These are phyloP conservation scores for Furcifer pardalis DNA, from an alignment of 2,797 vertebrate genomes.

Conservation along the genomic window DNA sequence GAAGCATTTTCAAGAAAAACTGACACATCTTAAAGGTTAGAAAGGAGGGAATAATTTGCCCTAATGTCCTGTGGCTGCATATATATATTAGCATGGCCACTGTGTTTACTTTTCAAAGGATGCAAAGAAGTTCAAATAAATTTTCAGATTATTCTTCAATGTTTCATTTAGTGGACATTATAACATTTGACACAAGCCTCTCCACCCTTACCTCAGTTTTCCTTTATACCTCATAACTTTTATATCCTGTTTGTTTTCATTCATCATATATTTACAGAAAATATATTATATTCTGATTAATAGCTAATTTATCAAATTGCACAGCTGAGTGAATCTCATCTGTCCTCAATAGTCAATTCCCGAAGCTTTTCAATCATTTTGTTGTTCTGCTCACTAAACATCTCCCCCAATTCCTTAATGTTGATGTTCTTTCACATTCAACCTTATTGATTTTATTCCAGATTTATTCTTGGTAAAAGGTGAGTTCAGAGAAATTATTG, in stretches of 20 bases:
- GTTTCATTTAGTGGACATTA: background rate
- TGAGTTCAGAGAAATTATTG: background rate
- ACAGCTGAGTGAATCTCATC: conserved; percentile 53
- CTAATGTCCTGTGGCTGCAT: background rate
- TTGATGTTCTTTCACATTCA: background rate
- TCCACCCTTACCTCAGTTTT: background rate
- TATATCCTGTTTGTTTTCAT: conserved; percentile 27
- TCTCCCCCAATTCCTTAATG: background rate
- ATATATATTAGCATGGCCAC: background rate
- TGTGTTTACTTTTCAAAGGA: background rate
- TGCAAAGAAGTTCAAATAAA: background rate
- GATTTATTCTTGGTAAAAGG: conserved; percentile 4
- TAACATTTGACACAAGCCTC: background rate
- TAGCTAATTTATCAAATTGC: conserved; percentile 51
- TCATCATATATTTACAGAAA: conserved; percentile 46
- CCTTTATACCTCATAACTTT: conserved; percentile 27
- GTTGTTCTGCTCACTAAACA: conserved; percentile 35
- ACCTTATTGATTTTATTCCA: conserved; percentile 14
- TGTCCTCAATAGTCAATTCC: conserved; percentile 14
- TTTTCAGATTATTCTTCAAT: conserved; percentile 2
- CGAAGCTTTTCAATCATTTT: conserved; percentile 45
- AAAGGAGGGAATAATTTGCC: background rate
- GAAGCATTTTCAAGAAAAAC: no score
- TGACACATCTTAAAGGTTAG: background rate
- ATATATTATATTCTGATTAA: conserved; percentile 41